phyloP scores from a whole-genome alignment of 2,888 invertebrate species.

The Dynastes grantii region DNA sequence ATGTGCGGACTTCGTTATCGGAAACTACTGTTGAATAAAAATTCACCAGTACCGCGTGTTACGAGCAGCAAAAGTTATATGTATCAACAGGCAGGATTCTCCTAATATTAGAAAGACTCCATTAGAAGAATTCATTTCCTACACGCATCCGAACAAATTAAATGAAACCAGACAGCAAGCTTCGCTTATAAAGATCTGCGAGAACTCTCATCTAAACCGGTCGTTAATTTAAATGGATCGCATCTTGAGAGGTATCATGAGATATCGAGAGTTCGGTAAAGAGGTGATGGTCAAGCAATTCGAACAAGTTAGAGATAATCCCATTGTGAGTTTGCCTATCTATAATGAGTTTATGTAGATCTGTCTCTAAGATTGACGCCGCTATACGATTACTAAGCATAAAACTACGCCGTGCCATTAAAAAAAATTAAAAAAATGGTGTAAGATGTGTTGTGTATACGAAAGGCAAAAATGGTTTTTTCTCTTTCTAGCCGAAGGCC shows the following conservation, averaged over 20 bases:
- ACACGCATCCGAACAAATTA: slow-evolving; percentile 13
- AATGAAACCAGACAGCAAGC: slow-evolving; percentile 24
- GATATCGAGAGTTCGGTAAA: slow-evolving; percentile 86
- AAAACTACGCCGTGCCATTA: too few species aligned
- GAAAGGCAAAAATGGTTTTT: slow-evolving; percentile 32
- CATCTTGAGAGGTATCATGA: slow-evolving; percentile 91
- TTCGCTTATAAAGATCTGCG: background rate
- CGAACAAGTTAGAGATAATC: slow-evolving; percentile 89
- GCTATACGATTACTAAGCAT: slow-evolving; percentile 7
- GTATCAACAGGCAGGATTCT: background rate
- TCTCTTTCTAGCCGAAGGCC: slow-evolving; percentile 88
- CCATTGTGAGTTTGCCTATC: slow-evolving; percentile 77
- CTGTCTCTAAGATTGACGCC: slow-evolving; percentile 1
- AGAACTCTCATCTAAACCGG: background rate
- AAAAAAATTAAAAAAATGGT: slow-evolving; percentile 1
- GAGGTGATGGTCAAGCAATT: slow-evolving; percentile 95
- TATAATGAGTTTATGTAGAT: background rate
- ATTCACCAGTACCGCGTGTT: background rate
- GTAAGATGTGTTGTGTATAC: slow-evolving; percentile 38
- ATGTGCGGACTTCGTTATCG: slow-evolving; percentile 16
- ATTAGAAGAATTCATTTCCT: background rate
- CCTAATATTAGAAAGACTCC: slow-evolving; percentile 21
- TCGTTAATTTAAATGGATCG: slow-evolving; percentile 79
- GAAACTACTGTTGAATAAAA: background rate
- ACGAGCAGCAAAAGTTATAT: background rate